Evolutionary conservation across 35 echinoderm and acorn worm genomes (phyloP).

Genomic region (Apostichopus japonicus): DNA sequence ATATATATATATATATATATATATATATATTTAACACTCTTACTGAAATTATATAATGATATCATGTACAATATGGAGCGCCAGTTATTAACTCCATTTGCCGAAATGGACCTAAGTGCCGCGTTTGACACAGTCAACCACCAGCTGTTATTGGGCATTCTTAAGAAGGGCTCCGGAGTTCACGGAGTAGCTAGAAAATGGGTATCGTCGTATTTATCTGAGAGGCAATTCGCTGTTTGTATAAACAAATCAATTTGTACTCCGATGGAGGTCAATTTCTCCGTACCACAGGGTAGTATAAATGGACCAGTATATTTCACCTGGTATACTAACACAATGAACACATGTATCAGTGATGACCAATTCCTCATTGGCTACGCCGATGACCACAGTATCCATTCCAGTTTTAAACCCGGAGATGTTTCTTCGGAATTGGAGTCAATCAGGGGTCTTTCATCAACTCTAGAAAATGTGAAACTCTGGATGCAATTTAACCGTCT

Average conservation of each 20-base stretch:
- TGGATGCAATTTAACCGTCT: slow-evolving; percentile 43
- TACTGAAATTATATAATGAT: slow-evolving; percentile 45
- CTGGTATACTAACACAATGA: slow-evolving; percentile 27
- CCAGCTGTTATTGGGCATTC: slow-evolving; percentile 18
- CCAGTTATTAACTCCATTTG: slow-evolving; percentile 37
- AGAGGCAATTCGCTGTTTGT: slow-evolving; percentile 27
- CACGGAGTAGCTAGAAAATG: neutral
- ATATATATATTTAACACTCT: too few relatives aligned
- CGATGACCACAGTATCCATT: slow-evolving; percentile 36
- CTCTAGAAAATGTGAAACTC: neutral
- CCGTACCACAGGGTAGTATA: slow-evolving; percentile 34
- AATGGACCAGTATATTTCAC: slow-evolving; percentile 44
- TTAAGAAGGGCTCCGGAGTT: slow-evolving; percentile 18
- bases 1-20: too few relatives aligned
- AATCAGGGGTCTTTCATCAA: slow-evolving; percentile 2
- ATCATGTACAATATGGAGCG: slow-evolving; percentile 51
- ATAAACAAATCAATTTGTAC: slow-evolving; percentile 47
- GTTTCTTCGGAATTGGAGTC: neutral
- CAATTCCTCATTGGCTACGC: slow-evolving; percentile 13
- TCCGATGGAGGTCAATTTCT: neutral
- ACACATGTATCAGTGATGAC: neutral
- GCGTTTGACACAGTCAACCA: too few relatives aligned
- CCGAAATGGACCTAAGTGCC: slow-evolving; percentile 44
- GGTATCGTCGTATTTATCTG: slow-evolving; percentile 34
- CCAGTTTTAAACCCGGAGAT: slow-evolving; percentile 24